Base-by-base conservation (phyloP, 92 coral and sea anemone species). In the Heteractis magnifica region DNA sequence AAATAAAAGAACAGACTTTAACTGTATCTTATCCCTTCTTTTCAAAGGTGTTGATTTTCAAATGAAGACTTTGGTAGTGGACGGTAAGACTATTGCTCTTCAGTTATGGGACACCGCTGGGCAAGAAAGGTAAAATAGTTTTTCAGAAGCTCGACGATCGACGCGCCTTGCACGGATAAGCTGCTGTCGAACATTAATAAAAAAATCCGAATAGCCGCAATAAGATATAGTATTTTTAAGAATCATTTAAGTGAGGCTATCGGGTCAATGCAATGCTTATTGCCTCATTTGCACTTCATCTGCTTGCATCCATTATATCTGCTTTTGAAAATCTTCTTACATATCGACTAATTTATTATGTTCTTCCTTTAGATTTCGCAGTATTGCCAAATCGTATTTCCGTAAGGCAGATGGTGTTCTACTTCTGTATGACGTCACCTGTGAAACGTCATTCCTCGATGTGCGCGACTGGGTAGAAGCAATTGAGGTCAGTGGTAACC, bases 21-120 rank as follows among this genome's bases (percentile, higher is more conserved):
- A 34, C 44, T 34, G 44, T 34, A 34, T 34, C 3, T 34, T 2
- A 34, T 34, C 44, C 2, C 52, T 52, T 51, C 7, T 16, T 80
- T 34, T 65, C 81, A 41, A 74, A 97, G 99, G 99, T 64, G 99
- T 97, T 79, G 99, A 97, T 75, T 97, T 97, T 79, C 99, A 97
- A 82, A 95, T 94, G 94, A 94, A 90, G 84, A 90, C 97, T 3
- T 90, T 97, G 70, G 89, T 86, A 64, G 92, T 97, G 16, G 99
- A 92, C 52, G 93, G 90, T 62, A 94, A 94, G 81, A 93, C 89
- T 52, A 82, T 94, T 49, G 98, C 99, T n/a, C 88, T 97, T 49
- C 99, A 97, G 82, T 85, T 97, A 78, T 97, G 99, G 99, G 99
- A 97, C 82, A 97, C 99, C 56, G 99, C 99, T 60, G 99, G 99